phyloP scores from a whole-genome alignment of 2,797 vertebrate genomes.

The Galago senegalensis region DNA sequence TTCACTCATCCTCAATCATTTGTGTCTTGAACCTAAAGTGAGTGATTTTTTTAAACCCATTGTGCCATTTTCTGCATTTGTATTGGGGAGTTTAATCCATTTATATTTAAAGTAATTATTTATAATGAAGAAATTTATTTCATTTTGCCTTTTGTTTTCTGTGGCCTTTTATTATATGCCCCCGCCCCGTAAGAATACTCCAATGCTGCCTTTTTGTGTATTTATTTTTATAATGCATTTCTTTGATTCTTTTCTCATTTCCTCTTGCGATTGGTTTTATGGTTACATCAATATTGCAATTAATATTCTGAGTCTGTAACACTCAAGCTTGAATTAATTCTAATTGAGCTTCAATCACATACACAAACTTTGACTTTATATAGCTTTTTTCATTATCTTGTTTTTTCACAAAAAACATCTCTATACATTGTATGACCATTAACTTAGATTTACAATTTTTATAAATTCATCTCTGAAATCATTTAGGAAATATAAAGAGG shows the following conservation, averaged over 20 bases:
- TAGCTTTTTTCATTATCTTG: background rate
- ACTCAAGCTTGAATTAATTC: background rate
- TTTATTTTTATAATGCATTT: background rate
- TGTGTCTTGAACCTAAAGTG: background rate
- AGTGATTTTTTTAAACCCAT: background rate
- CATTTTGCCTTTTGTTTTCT: background rate
- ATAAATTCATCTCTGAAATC: background rate
- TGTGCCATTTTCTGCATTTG: background rate
- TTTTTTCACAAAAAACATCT: background rate
- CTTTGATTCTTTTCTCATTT: background rate
- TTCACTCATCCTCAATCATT: background rate
- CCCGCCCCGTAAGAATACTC: background rate
- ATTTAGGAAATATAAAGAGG: background rate
- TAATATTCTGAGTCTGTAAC: background rate
- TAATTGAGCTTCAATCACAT: background rate
- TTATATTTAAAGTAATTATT: background rate
- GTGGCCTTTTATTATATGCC: background rate
- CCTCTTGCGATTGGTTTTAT: background rate
- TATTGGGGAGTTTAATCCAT: background rate
- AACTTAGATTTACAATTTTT: background rate
- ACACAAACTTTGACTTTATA: background rate
- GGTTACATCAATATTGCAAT: background rate
- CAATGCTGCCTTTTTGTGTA: background rate
- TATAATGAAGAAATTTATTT: background rate
- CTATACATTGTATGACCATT: background rate